These are phyloP conservation scores for Telmatochromis brachygnathus DNA, from an alignment of 2,113 vertebrate genomes.

Conservation along the genomic window DNA sequence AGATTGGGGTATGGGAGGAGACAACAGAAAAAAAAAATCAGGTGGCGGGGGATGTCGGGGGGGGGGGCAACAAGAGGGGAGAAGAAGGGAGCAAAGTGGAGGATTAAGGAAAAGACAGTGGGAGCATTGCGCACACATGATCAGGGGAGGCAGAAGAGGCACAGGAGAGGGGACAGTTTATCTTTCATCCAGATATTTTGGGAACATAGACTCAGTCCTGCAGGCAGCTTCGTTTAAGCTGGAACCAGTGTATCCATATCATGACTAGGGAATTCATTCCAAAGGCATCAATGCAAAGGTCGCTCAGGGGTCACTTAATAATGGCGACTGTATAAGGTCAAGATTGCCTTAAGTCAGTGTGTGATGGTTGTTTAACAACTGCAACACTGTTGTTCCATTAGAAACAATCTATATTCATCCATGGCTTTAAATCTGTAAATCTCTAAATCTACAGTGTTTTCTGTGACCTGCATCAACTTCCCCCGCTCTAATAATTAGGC, in stretches of 20 bases:
- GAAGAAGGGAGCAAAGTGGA: neutral
- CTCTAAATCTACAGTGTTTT: neutral
- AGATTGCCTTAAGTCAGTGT: neutral
- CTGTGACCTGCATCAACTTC: neutral
- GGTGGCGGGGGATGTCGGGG: neutral
- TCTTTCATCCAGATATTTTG: constrained; percentile 66
- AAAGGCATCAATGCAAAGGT: constrained; percentile 4
- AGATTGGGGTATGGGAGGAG: constrained; percentile 22
- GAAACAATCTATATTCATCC: neutral
- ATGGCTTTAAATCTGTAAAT: neutral
- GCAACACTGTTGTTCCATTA: neutral
- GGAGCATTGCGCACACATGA: constrained; percentile 12
- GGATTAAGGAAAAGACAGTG: constrained; percentile 22
- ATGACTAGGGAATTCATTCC: neutral
- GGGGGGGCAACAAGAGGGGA: neutral
- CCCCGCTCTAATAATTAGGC: neutral
- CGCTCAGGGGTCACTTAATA: neutral
- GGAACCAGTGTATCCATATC: constrained; percentile 19
- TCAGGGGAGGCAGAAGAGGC: neutral
- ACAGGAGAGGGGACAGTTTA: constrained; percentile 25
- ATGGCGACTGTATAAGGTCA: neutral
- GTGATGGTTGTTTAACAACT: neutral
- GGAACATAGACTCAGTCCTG: constrained; percentile 44
- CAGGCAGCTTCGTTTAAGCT: constrained; percentile 35
- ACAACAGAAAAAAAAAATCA: neutral